Evolutionary conservation across 2,888 invertebrate genomes (phyloP), one percentile per base, ranked within the genome.

Genomic region (Acronicta leporina): DNA sequence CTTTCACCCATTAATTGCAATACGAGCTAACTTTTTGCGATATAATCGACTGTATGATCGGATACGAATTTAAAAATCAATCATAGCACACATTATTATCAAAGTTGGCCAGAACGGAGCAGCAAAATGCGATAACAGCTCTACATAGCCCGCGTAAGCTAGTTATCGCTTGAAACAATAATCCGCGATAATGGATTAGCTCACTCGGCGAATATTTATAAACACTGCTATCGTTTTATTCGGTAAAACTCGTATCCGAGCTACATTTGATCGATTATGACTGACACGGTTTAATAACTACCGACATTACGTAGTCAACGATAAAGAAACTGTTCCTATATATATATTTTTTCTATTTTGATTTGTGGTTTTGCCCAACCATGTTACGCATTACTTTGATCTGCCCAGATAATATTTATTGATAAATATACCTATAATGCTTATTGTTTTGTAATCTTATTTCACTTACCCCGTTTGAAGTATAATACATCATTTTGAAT

Each of bases 111-210:
- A 73, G 75, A 63, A 67, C 66, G 49, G 57, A 69, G 78, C 65
- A 63, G 61, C 77, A 76, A 70, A 53, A 62, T 45, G 63, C 80
- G 85, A 85, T 85, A 85, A 79, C 79, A 67, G 68, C 65, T 72
- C 73, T 81, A 83, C 83, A 81, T 83, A 80, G 81, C 86, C 85
- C 86, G 88, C 85, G 81, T 84, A 83, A 79, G 75, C 74, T 78
- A 84, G 86, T 92, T 93, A 93, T 92, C 92, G 90, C 80, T 73
- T 63, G 68, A 77, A 87, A 88, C 90, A 89, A 90, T 94, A 94
- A 94, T 94, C 94, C 93, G 77, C 87, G 91, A 92, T 94, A 92
- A 90, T 87, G 94, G 93, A 94, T 94, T 94, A 94, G 82, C 91
- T 84, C 87, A 84, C 82, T 83, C 80, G 75, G 74, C 80, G 87